Conservation (phyloP, 2,113 vertebrate species). For the Laticauda colubrina region DNA sequence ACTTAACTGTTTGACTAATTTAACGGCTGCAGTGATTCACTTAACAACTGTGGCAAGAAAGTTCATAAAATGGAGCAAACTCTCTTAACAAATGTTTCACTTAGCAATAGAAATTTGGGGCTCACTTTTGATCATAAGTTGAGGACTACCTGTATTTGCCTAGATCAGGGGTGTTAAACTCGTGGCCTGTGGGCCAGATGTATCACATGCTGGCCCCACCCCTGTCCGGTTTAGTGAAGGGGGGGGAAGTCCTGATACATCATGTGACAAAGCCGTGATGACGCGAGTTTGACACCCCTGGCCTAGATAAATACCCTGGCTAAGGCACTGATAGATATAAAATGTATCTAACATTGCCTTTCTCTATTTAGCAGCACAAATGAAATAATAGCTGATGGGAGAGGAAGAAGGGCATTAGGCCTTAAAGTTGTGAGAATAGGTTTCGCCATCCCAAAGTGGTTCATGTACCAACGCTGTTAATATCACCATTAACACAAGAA, state of each 20-base stretch:
- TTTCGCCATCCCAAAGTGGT: background rate
- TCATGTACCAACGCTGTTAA: constrained; percentile 37
- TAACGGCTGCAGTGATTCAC: background rate
- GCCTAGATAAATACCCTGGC: background rate
- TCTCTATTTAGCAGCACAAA: background rate
- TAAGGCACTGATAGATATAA: background rate
- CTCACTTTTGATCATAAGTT: background rate
- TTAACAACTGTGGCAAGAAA: background rate
- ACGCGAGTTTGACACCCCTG: no score
- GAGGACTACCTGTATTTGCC: background rate
- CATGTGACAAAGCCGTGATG: no score
- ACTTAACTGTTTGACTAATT: background rate
- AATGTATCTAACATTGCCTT: background rate
- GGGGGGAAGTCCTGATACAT: no score
- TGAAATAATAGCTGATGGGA: constrained; percentile 11
- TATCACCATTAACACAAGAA: constrained; percentile 28
- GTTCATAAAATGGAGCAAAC: background rate
- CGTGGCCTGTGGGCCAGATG: no score
- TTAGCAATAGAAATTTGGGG: background rate
- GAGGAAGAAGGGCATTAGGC: background rate
- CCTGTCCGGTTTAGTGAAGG: no score
- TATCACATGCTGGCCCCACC: no score
- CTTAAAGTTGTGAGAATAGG: background rate
- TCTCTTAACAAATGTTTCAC: background rate
- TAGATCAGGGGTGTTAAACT: background rate